Percentiles rank a stretch among this genome's conserved stretches.
Evolutionary conservation across 2,888 invertebrate species (phyloP).

Genomic region (Aricia artaxerxes): DNA sequence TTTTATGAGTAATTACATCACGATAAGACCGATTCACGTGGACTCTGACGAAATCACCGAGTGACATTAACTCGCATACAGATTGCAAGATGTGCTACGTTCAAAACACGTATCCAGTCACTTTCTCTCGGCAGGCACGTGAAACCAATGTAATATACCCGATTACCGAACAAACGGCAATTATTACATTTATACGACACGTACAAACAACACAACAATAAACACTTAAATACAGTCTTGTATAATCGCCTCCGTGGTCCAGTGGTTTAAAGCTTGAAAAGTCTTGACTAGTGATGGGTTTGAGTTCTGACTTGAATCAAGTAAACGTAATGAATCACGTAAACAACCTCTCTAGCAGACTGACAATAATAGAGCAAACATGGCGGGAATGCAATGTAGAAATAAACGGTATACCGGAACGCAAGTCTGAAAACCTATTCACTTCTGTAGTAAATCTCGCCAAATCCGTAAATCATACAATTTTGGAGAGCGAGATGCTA

Average conservation of each 20-base stretch:
- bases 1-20: conserved; percentile 24
- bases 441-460: no score
- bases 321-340: no score
- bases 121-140: conserved; percentile 54
- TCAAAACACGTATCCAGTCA: conserved; percentile 50
- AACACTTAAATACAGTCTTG: neutral
- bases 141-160: conserved; percentile 39
- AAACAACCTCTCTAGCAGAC: no score
- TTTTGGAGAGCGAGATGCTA: no score
- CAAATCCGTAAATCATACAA: no score
- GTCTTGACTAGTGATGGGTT: no score
- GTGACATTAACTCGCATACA: conserved; percentile 41
- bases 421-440: no score
- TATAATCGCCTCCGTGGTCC: neutral
- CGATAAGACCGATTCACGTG: conserved; percentile 26
- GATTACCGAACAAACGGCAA: conserved; percentile 16
- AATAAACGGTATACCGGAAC: no score
- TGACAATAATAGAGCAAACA: no score
- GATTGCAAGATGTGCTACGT: conserved; percentile 42
- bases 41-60: conserved; percentile 32
- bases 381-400: no score
- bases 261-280: no score
- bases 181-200: conserved; percentile 24
- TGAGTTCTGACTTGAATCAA: no score
- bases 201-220: conserved; percentile 16